Base-by-base conservation (phyloP, 2,888 invertebrate species). In the Diarsia dahlii region DNA sequence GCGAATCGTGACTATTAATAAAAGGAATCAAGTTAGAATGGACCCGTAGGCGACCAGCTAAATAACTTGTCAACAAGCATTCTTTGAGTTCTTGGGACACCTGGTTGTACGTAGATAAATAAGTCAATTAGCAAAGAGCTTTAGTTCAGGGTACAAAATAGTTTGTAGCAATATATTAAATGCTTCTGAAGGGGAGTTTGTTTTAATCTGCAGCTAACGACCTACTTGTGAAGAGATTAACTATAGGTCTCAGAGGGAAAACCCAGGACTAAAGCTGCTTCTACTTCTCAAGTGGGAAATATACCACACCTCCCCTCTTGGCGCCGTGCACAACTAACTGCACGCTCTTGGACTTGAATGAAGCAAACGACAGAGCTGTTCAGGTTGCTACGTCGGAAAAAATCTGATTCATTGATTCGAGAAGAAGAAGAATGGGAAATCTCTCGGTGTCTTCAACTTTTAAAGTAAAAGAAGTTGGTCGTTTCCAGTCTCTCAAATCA, bases 21-120 rank as follows among this genome's bases (percentile, higher is more conserved):
- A 67, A 85, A 83, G 76, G 81, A 74, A 81, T 69, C 45, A 18
- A 45, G 50, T 74, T 70, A 80, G 34, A 80, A 68, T 52, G 52
- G 69, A 23, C 23, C 63, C 50, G 80, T 70, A 79, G 73, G 84
- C 81, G 80, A 67, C 34, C 62, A 28, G 45, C 23, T 56, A 46
- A 54, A 63, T 50, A 73, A 73, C 48, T 67, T 74, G 48, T 70
- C 48, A 66, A 52, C 48, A 50, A 62, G 78, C 50, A 56, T 56
- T 46, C 46, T 13, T 39, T 13, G 45, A 65, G 18, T 23, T 56
- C 20, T 52, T 46, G 12, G 8, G 52, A 73, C 34, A 72, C 34
- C 20, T 80, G 34, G 52, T 8, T 39, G n/a, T 18, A 23, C 3
- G 28, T 13, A n/a, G n/a, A n/a, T n/a, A 34, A 0, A 69, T 39